These are phyloP conservation scores for Emmelina monodactyla DNA, from an alignment of 2,888 invertebrate genomes.

Conservation along the genomic window DNA sequence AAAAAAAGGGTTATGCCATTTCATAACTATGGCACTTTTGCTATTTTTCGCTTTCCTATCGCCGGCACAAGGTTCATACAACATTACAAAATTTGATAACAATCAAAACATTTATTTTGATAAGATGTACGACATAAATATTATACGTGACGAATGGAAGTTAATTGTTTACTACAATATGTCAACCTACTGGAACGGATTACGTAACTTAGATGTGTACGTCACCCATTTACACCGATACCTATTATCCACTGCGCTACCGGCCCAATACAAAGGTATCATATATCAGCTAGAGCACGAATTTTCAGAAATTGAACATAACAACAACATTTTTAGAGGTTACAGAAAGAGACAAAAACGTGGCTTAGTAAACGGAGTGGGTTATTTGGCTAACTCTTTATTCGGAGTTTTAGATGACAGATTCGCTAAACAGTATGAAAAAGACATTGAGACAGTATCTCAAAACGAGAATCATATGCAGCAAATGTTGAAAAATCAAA, in stretches of 20 bases:
- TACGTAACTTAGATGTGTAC: slow-evolving; percentile 3
- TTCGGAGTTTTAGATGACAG: slow-evolving; percentile 6
- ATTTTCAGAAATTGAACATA: neutral
- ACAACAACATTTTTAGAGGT: neutral
- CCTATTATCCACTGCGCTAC: neutral
- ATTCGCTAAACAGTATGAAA: slow-evolving; percentile 4
- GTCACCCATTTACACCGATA: neutral
- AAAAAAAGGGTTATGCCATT: too few relatives aligned
- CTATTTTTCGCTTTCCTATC: neutral
- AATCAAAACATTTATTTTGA: slow-evolving; percentile 6
- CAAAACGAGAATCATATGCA: slow-evolving; percentile 2
- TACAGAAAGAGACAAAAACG: neutral
- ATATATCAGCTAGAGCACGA: slow-evolving; percentile 1
- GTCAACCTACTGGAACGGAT: slow-evolving; percentile 6
- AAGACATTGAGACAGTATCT: neutral
- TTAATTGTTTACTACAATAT: slow-evolving; percentile 9
- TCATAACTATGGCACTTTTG: too few relatives aligned
- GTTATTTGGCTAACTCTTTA: slow-evolving; percentile 3
- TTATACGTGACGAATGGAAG: slow-evolving; percentile 5
- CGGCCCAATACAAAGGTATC: slow-evolving; percentile 1
- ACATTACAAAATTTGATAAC: slow-evolving; percentile 2
- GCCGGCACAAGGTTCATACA: neutral
- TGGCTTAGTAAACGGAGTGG: slow-evolving; percentile 6
- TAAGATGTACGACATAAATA: slow-evolving; percentile 5
- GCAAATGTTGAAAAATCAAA: slow-evolving; percentile 2